Percentiles rank a stretch among this genome's conserved stretches.
Conservation (phyloP, 2,888 invertebrate genomes). For the Tenthredo amoena region DNA sequence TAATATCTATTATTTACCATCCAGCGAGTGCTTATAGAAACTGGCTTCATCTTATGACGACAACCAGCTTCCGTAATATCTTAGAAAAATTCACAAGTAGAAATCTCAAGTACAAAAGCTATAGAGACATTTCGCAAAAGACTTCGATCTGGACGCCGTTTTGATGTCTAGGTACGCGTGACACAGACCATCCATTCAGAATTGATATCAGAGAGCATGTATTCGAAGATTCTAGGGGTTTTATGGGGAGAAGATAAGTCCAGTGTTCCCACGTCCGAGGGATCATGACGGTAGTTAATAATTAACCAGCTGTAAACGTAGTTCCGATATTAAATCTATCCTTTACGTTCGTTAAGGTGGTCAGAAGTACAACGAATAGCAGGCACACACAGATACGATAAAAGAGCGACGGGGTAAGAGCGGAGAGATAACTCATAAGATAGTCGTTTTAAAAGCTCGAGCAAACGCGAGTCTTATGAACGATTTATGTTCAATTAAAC, state of each 20-base stretch:
- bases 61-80: neutral
- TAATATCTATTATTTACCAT: conserved; percentile 63
- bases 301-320: conserved; percentile 61
- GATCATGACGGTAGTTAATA: conserved; percentile 56
- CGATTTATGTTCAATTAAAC: conserved; percentile 72
- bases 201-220: neutral
- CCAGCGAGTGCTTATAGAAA: neutral
- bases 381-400: conserved; percentile 28
- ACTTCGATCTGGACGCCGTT: neutral
- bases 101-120: neutral
- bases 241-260: neutral
- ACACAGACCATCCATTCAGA: neutral
- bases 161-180: neutral
- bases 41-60: conserved; percentile 7
- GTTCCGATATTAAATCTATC: conserved; percentile 56
- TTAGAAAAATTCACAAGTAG: neutral
- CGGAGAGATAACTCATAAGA: conserved; percentile 68
- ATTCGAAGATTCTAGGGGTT: neutral
- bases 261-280: conserved; percentile 44
- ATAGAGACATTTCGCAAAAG: neutral
- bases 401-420: conserved; percentile 50
- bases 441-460: conserved; percentile 65
- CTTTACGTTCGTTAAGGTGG: conserved; percentile 46
- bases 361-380: conserved; percentile 36
- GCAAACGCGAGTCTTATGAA: conserved; percentile 65